These are phyloP conservation scores for Stegophylla sp. DNA, from an alignment of 2,888 invertebrate species.

Conservation along the genomic window DNA sequence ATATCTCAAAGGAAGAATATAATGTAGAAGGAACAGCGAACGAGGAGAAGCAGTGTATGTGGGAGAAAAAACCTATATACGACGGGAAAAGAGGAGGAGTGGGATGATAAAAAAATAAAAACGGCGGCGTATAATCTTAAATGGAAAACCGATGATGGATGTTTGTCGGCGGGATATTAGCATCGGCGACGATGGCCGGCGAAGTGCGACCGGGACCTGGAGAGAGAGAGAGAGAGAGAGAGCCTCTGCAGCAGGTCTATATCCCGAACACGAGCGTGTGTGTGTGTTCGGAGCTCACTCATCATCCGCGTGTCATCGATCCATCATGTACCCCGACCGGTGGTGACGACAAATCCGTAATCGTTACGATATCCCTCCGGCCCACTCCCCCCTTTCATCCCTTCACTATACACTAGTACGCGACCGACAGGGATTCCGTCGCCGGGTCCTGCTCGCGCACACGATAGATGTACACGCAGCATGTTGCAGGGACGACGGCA, in stretches of 20 bases:
- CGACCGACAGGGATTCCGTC: not conserved
- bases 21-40: not conserved
- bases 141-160: constrained; percentile 59
- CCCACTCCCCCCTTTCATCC: too few species aligned
- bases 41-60: not conserved
- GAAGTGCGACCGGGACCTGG: constrained; percentile 22
- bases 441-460: not conserved
- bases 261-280: not conserved
- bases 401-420: too few species aligned
- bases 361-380: constrained; percentile 33
- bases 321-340: constrained; percentile 48
- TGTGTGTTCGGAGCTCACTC: constrained; percentile 32
- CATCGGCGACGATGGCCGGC: constrained; percentile 47
- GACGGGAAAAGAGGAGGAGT: not conserved
- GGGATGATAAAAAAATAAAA: constrained; percentile 13
- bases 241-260: not conserved
- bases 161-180: constrained; percentile 59
- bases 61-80: constrained; percentile 2
- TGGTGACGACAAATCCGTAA: constrained; percentile 58
- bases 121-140: constrained; percentile 44
- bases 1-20: constrained; percentile 23
- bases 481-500: not conserved
- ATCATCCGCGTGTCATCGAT: constrained; percentile 56
- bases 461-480: not conserved
- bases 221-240: not conserved